Conservation (phyloP, 30 jellyfish, hydroid and myxozoan genomes). For the Cassiopea xamachana region DNA sequence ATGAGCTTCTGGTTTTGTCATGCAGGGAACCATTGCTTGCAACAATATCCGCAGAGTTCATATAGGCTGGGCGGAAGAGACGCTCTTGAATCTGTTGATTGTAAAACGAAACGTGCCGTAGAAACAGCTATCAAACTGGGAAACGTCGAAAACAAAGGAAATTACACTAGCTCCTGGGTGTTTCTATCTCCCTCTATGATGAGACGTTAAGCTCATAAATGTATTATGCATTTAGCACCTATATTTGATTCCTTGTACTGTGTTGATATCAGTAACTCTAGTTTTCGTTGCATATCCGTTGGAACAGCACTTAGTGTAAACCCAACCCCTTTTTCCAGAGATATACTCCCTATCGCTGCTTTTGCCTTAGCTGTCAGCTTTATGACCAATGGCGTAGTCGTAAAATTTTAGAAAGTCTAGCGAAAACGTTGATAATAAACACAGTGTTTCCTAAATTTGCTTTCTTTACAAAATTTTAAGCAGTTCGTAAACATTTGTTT, state of each 20-base stretch:
- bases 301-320: no score
- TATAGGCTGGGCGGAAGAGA: background rate
- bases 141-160: background rate
- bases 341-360: no score
- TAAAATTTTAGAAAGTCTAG: no score
- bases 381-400: no score
- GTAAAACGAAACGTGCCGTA: background rate
- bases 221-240: background rate
- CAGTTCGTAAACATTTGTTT: no score
- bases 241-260: background rate
- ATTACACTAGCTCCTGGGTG: background rate
- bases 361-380: no score
- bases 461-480: no score
- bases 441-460: no score
- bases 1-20: background rate
- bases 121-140: conserved; percentile 6
- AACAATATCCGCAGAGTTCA: conserved; percentile 1
- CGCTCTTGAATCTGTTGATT: background rate
- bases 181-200: background rate
- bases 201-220: background rate
- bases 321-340: no score
- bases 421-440: no score
- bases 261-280: no score
- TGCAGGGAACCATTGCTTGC: background rate
- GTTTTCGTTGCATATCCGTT: no score